Evolutionary conservation across 2,113 vertebrate species (phyloP).

Genomic region (Gadus chalcogrammus): DNA sequence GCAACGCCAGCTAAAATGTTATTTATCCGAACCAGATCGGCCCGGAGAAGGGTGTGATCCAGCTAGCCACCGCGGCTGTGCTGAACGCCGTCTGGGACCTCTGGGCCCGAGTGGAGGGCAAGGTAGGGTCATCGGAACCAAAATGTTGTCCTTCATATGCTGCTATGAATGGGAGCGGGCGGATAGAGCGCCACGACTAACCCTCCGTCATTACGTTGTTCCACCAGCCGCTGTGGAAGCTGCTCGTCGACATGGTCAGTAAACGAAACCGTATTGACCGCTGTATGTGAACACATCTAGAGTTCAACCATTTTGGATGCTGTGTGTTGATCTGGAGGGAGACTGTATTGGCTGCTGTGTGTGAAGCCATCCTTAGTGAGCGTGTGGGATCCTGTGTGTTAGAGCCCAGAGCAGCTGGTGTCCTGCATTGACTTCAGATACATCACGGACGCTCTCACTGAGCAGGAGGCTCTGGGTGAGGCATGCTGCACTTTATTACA

Average conservation of each 20-base stretch:
- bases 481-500: background rate
- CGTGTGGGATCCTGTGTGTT: background rate
- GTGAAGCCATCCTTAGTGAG: background rate
- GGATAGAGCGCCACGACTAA: no score
- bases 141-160: no score
- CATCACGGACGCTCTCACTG: constrained; percentile 75
- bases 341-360: background rate
- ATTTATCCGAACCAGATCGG: constrained; percentile 58
- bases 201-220: background rate
- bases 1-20: no score
- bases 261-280: background rate
- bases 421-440: constrained; percentile 83
- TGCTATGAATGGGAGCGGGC: no score
- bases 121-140: constrained; percentile 53
- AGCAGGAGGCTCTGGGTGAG: constrained; percentile 76
- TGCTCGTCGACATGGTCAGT: constrained; percentile 79
- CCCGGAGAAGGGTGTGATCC: constrained; percentile 77
- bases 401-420: constrained; percentile 71
- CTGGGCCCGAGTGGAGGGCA: constrained; percentile 76
- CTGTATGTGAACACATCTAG: background rate
- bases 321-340: background rate
- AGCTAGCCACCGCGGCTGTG: constrained; percentile 72
- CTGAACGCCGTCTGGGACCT: constrained; percentile 82
- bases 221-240: constrained; percentile 78
- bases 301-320: background rate